phyloP scores from a whole-genome alignment of 2,888 invertebrate genomes.

The Drosophila gaucha region DNA sequence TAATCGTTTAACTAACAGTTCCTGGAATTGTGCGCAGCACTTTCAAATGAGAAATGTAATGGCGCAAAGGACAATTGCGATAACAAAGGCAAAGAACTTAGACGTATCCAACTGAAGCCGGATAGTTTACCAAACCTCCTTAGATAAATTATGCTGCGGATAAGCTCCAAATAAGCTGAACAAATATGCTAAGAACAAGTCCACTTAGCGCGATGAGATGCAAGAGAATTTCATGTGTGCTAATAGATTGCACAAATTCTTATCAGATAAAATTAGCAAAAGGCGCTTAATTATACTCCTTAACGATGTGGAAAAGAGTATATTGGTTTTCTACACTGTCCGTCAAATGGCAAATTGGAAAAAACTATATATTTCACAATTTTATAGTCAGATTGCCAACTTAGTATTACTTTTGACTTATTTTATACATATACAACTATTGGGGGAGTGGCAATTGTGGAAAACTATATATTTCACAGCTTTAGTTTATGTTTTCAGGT shows the following conservation, averaged over 20 bases:
- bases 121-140: conserved; percentile 4
- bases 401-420: no score
- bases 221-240: not conserved
- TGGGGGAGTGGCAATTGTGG: no score
- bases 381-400: no score
- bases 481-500: no score
- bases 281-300: no score
- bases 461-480: no score
- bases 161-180: conserved; percentile 20
- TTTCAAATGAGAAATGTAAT: conserved; percentile 53
- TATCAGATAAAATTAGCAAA: not conserved
- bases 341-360: no score
- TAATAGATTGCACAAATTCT: not conserved
- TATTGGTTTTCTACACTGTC: not conserved
- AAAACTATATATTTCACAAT: no score
- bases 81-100: conserved; percentile 45
- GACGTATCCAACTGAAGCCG: conserved; percentile 9
- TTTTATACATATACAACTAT: no score
- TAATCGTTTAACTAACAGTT: conserved; percentile 74
- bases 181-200: conserved; percentile 14
- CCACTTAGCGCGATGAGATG: conserved; percentile 7
- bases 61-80: conserved; percentile 55
- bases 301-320: not conserved
- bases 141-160: conserved; percentile 28
- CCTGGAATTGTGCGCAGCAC: conserved; percentile 45